A percentile compares a stretch with the other conserved stretches of the same genome.
These are phyloP conservation scores for Panopea generosa DNA, from an alignment of 2,888 invertebrate species.

Conservation along the genomic window DNA sequence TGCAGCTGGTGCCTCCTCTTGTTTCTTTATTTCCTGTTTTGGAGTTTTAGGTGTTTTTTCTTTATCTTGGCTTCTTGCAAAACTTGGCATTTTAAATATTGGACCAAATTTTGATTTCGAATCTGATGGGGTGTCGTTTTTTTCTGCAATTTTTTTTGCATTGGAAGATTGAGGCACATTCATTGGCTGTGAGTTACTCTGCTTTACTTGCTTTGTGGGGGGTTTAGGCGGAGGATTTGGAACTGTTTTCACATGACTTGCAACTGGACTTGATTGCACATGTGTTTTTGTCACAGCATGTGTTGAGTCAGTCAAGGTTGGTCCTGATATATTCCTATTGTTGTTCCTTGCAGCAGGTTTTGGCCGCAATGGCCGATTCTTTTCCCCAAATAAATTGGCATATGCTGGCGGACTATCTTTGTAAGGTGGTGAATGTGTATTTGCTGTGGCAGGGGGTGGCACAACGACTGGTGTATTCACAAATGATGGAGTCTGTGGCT, in stretches of 20 bases:
- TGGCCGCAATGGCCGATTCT: conserved; percentile 3
- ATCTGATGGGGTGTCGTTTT: conserved; percentile 17
- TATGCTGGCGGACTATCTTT: conserved; percentile 1
- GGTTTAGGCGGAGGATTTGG: conserved; percentile 40
- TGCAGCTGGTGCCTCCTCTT: conserved; percentile 30
- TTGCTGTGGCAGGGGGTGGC: not conserved
- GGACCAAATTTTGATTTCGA: conserved; percentile 49
- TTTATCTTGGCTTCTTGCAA: conserved; percentile 34
- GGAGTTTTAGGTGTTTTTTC: conserved; percentile 10
- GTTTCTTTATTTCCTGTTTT: conserved; percentile 22
- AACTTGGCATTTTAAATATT: conserved; percentile 53
- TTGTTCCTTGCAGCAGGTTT: conserved; percentile 9
- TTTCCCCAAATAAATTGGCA: conserved; percentile 7
- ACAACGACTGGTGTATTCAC: not conserved
- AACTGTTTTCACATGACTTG: conserved; percentile 20
- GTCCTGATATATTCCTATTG: conserved; percentile 61
- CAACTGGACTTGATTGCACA: conserved; percentile 53
- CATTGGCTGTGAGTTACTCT: no score
- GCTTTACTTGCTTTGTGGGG: conserved; percentile 23
- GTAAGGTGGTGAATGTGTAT: not conserved
- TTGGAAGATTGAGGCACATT: not conserved
- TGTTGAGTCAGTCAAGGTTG: conserved; percentile 69
- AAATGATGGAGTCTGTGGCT: conserved; percentile 4
- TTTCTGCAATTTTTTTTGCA: not conserved
- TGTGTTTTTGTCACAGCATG: conserved; percentile 61